Evolutionary conservation across 2,113 vertebrate genomes (phyloP).

Genomic region (Solea senegalensis): DNA sequence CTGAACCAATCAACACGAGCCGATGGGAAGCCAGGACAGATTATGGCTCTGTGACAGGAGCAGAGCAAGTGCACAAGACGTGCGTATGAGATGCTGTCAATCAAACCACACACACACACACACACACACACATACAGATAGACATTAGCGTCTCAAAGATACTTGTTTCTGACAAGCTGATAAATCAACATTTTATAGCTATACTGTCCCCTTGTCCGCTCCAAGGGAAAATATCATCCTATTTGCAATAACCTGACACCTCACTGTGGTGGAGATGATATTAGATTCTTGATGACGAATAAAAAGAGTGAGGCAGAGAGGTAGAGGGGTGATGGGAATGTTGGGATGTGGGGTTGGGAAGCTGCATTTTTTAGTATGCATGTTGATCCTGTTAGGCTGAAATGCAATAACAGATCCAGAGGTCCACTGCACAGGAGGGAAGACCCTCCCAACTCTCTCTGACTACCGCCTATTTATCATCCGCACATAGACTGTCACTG

Average conservation of each 20-base stretch:
- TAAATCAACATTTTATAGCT: conserved; percentile 81
- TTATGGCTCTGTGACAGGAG: conserved; percentile 59
- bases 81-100: conserved; percentile 63
- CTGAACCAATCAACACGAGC: conserved; percentile 62
- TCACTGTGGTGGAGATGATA: conserved; percentile 71
- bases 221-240: conserved; percentile 71
- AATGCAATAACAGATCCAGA: conserved; percentile 80
- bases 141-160: conserved; percentile 68
- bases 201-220: conserved; percentile 42
- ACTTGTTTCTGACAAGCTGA: conserved; percentile 80
- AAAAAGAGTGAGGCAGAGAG: conserved; percentile 70
- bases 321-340: conserved; percentile 64
- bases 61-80: conserved; percentile 57
- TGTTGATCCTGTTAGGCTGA: conserved; percentile 81
- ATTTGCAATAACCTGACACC: conserved; percentile 80
- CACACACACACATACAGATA: conserved; percentile 44
- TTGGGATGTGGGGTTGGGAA: conserved; percentile 57
- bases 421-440: conserved; percentile 71
- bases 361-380: conserved; percentile 78
- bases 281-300: conserved; percentile 80
- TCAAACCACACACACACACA: conserved; percentile 51
- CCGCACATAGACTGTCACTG: conserved; percentile 78
- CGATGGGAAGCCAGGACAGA: conserved; percentile 39
- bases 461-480: conserved; percentile 84
- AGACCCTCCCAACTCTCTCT: conserved; percentile 77